A percentile compares a stretch with the other conserved stretches of the same genome.
Evolutionary conservation across 2,888 invertebrate genomes (phyloP).

Genomic region (Notocelia uddmanniana): DNA sequence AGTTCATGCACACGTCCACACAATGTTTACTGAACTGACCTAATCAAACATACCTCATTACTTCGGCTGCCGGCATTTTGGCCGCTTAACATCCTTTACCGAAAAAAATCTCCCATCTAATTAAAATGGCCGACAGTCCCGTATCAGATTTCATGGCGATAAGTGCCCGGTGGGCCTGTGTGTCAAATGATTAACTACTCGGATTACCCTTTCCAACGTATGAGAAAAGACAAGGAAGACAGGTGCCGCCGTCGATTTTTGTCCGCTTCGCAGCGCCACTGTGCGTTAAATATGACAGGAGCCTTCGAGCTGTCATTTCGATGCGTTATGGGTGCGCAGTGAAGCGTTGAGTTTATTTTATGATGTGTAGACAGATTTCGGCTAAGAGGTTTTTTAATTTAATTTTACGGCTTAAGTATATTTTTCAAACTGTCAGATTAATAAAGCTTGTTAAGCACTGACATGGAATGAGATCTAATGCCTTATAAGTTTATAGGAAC

Average conservation of each 20-base stretch:
- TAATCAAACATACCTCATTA: conserved; percentile 28
- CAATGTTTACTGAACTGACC: conserved; percentile 11
- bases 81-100: conserved; percentile 16
- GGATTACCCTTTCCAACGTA: conserved; percentile 32
- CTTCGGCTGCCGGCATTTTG: conserved; percentile 7
- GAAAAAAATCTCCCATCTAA: conserved; percentile 16
- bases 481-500: not conserved
- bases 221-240: conserved; percentile 9
- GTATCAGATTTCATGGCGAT: conserved; percentile 44
- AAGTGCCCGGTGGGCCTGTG: conserved; percentile 43
- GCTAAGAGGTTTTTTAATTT: conserved; percentile 23
- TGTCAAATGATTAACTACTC: conserved; percentile 38
- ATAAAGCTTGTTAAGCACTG: conserved; percentile 8
- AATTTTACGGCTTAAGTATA: too few relatives aligned
- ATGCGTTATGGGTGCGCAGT: conserved; percentile 30
- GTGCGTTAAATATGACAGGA: conserved; percentile 20
- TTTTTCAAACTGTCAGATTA: conserved; percentile 17
- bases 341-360: conserved; percentile 29
- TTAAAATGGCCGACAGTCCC: conserved; percentile 28
- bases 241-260: conserved; percentile 29
- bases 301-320: conserved; percentile 29
- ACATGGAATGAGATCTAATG: not conserved
- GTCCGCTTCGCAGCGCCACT: conserved; percentile 33
- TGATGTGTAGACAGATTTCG: conserved; percentile 37
- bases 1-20: too few relatives aligned